Conservation (phyloP, 1,140 invertebrate species). For the Musca vetustissima region DNA sequence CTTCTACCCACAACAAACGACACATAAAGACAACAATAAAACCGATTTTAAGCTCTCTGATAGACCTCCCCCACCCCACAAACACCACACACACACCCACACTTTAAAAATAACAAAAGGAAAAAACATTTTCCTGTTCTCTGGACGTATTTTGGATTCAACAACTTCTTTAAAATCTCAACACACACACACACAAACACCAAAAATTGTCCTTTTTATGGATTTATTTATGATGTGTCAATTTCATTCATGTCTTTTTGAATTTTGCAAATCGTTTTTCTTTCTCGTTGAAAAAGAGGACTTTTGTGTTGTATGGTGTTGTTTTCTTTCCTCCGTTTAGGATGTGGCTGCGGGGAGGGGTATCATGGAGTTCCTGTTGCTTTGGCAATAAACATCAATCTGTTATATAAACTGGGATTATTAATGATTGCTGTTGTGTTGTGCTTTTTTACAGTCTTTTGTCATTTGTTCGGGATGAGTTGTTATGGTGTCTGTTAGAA, state of each 20-base stretch:
- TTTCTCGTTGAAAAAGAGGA: no score
- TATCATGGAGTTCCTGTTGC: neutral
- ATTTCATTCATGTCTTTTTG: conserved; percentile 14
- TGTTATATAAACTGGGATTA: conserved; percentile 23
- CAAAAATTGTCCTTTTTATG: no score
- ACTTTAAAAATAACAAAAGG: no score
- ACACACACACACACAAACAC: no score
- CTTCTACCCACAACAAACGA: no score
- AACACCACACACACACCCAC: no score
- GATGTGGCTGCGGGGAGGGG: neutral
- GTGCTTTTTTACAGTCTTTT: neutral
- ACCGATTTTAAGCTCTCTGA: no score
- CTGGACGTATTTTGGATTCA: no score
- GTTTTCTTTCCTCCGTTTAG: neutral
- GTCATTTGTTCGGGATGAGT: neutral
- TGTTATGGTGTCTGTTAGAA: conserved; percentile 9
- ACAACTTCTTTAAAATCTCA: no score
- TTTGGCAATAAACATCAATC: conserved; percentile 23
- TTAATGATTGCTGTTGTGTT: conserved; percentile 17
- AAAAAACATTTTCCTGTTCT: no score
- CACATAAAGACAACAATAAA: no score
- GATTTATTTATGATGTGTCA: conserved; percentile 20
- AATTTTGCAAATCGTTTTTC: neutral
- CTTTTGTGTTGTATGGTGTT: neutral
- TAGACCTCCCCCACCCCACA: no score